A percentile compares a stretch with the other conserved stretches of the same genome.
phyloP scores from a whole-genome alignment of 2,797 vertebrate species.

The Hybognathus amarus region DNA sequence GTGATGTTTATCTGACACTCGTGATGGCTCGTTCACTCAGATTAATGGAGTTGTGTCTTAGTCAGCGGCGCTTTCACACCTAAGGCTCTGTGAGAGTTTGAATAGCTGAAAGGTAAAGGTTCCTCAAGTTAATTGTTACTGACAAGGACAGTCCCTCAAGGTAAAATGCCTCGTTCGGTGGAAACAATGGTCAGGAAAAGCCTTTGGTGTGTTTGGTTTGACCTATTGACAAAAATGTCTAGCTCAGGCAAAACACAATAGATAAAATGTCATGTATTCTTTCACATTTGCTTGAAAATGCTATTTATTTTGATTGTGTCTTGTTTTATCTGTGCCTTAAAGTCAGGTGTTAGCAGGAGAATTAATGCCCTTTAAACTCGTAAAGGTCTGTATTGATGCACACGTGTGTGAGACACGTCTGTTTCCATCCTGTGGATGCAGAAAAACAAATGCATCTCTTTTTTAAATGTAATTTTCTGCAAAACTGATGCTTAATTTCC shows the following conservation, averaged over 20 bases:
- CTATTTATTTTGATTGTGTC: neutral
- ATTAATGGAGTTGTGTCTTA: neutral
- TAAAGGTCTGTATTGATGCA: constrained; percentile 2
- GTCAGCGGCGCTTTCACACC: constrained; percentile 10
- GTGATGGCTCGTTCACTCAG: constrained; percentile 1
- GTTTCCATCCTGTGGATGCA: neutral
- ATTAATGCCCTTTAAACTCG: neutral
- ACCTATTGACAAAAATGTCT: constrained; percentile 27
- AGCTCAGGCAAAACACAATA: constrained; percentile 15
- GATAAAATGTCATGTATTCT: constrained; percentile 27
- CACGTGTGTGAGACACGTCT: neutral
- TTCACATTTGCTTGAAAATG: neutral
- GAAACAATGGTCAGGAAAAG: constrained; percentile 46
- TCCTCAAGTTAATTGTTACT: constrained; percentile 44
- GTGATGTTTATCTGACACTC: neutral
- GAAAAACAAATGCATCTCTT: neutral
- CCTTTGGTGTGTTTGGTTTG: constrained; percentile 30
- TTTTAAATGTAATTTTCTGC: neutral
- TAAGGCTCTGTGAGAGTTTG: neutral
- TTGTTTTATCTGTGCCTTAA: neutral
- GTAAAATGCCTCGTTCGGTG: constrained; percentile 38
- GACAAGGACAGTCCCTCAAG: constrained; percentile 37
- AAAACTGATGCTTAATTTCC: neutral
- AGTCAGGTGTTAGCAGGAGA: constrained; percentile 7
- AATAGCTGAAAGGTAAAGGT: constrained; percentile 21